Base-by-base conservation (phyloP, 1,140 invertebrate species). In the Caerostris darwini region DNA sequence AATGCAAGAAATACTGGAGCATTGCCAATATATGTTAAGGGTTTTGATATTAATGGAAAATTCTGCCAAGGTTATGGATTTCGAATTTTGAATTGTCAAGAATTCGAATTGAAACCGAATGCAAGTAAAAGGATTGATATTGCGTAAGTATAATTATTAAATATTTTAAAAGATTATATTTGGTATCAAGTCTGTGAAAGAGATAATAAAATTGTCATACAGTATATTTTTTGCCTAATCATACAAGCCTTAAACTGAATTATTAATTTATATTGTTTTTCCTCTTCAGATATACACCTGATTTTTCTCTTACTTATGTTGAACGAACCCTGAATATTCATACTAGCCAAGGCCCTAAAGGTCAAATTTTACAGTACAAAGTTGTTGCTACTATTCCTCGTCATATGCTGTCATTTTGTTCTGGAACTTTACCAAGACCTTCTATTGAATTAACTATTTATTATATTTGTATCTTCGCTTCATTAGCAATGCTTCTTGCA, bases 11-110 rank as follows among this genome's bases (percentile, higher is more conserved):
- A 99, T 96, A 98, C 97, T 3, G 99, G 99, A 0, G 97, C 98
- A 95, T 96, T 99, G 69, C 97, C 97, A 1, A 97, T 99, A 64
- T 97, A 97, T 94, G 96, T 97, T 7, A 95, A 96, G 94, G 96
- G 97, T 34, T 98, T 99, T 96, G 97, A 97, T 88, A 97, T 99
- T 82, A 98, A 97, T 95, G 97, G 97, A 58, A 96, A 97, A 56
- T 96, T 96, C 0, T 99, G 98, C 95, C 97, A 98, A 96, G 98
- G 98, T 5, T 98, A 98, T 96, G 98, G 98, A 10, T 99, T 98
- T 95, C 97, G 97, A 95, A 97, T 99, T 34, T 96, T 98, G 50
- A 98, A 99, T 95, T 99, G 99, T 96, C 96, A 97, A 54, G 97
- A 98, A 10, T 99, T 99, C 95, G 96, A 97, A 69, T 96, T 99